Conservation (phyloP, 2,113 vertebrate genomes). For the Zingel zingel region DNA sequence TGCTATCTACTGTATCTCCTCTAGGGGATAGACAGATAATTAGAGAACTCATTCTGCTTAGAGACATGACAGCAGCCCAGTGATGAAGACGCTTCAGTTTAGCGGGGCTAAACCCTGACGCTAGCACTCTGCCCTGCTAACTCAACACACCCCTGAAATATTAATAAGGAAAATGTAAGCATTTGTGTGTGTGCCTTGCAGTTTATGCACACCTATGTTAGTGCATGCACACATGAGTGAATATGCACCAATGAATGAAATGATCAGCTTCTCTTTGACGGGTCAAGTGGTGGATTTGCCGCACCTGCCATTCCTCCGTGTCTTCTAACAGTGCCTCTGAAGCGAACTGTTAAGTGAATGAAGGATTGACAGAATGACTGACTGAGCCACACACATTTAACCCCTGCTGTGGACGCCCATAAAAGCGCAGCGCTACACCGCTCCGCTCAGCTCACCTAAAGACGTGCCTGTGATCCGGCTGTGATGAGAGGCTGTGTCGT, state of each 20-base stretch:
- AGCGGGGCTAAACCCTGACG: constrained; percentile 69
- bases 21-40: constrained; percentile 47
- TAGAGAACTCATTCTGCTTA: constrained; percentile 56
- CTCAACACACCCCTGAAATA: constrained; percentile 74
- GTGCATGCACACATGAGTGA: neutral
- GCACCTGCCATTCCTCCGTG: constrained; percentile 16
- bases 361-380: constrained; percentile 71
- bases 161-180: constrained; percentile 73
- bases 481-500: constrained; percentile 70
- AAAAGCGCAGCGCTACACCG: constrained; percentile 25
- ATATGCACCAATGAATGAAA: neutral
- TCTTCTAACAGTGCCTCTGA: constrained; percentile 27
- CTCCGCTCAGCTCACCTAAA: constrained; percentile 64
- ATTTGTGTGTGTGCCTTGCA: constrained; percentile 37
- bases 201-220: constrained; percentile 32
- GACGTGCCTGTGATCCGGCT: constrained; percentile 75
- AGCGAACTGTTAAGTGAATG: constrained; percentile 45
- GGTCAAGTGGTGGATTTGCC: constrained; percentile 59
- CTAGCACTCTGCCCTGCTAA: constrained; percentile 74
- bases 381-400: constrained; percentile 73
- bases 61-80: constrained; percentile 51
- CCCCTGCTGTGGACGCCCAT: constrained; percentile 60
- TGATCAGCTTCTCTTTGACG: constrained; percentile 31
- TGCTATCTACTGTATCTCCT: constrained; percentile 24
- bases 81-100: constrained; percentile 49